Evolutionary conservation across 2,888 invertebrate genomes (phyloP), one percentile per base, ranked within the genome.

Genomic region (Andrena hattorfiana): DNA sequence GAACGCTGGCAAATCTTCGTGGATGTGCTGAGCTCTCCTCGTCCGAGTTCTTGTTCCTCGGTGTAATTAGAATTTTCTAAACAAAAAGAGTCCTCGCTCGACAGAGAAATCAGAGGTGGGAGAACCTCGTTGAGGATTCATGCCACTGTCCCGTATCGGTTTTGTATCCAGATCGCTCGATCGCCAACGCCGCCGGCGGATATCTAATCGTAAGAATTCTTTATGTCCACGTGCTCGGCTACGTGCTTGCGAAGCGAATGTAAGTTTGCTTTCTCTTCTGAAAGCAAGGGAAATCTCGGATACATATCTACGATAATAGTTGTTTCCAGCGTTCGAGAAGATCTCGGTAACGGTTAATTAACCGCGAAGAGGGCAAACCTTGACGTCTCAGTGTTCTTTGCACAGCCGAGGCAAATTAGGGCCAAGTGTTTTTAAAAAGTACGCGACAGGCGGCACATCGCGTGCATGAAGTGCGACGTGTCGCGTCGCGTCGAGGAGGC

Each of bases 121-220:
- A 26, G 23, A 51, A 59, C 54, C 86, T 81, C 64, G 71, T 86
- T 86, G 71, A 74, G 81, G 81, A 86, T 86, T 86, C 84, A 84
- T 81, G 69, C 60, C 64, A 59, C 59, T 78, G 78, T 81, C 78
- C 62, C 86, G 78, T 77, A 71, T 75, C 77, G 70, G 86, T 83
- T 83, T 85, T 85, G 83, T 86, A 83, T 83, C 86, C 75, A 73
- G 86, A 86, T 80, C 85, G 80, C 73, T 85, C 83, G 86, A 85
- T 85, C 80, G 86, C 79, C 42, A 42, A 42, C 42, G 42, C n/a
- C n/a, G 42, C 32, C 69, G 66, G 77, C 86, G 77, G 77, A 83
- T 83, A 83, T 64, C 80, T 69, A 66, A 42, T 42, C 42, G 42
- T 4, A 16, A 79, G 78, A 77, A 81, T 81, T 84, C 84, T 77